Base-by-base conservation (phyloP, 2,888 invertebrate species). In the Harpalus rufipes region DNA sequence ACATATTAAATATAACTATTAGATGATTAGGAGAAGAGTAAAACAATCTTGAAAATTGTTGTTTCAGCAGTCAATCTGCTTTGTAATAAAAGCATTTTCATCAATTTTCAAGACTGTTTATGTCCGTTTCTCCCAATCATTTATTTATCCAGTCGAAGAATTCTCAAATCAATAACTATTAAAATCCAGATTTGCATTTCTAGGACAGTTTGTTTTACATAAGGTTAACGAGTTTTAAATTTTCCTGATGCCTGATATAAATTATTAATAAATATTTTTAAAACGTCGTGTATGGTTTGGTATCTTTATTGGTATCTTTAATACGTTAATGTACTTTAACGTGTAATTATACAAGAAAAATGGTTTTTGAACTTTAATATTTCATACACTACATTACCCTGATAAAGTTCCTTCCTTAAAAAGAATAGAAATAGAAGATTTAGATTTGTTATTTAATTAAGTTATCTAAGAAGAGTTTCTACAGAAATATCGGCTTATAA, bases 351-450 rank as follows among this genome's bases (percentile, higher is more conserved):
- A 5, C 8, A 12, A 12, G 10, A 51, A 51, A 51, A 51, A 51
- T 51, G 44, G 8, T 51, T 51, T 5, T 2, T 51, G 10, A 51
- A 51, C 44, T 51, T 51, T 51, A 51, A 51, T 51, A 51, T 51
- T 5, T 51, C 1, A 51, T 51, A 12, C 44, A 51, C 12, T 51
- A 51, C 12, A 51, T 51, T 51, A 51, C 44, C 1, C 44, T 51
- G 44, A 51, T 51, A 10, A 51, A 51, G 32, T 32, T 32, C 44
- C 10, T 51, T 8, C 44, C 44, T 12, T 7, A 51, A 51, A 51
- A 51, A 51, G 7, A 51, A 51, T 51, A 51, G 44, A 51, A 51
- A 51, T 51, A 51, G 44, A 51, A 51, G 44, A 51, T 51, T 51
- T 51, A 51, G 10, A 51, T 51, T 51, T 51, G 44, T 51, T 51